Percentiles rank a stretch among this genome's conserved stretches.
These are phyloP conservation scores for Ramphastos sulfuratus DNA, from an alignment of 2,113 vertebrate genomes.

Conservation along the genomic window DNA sequence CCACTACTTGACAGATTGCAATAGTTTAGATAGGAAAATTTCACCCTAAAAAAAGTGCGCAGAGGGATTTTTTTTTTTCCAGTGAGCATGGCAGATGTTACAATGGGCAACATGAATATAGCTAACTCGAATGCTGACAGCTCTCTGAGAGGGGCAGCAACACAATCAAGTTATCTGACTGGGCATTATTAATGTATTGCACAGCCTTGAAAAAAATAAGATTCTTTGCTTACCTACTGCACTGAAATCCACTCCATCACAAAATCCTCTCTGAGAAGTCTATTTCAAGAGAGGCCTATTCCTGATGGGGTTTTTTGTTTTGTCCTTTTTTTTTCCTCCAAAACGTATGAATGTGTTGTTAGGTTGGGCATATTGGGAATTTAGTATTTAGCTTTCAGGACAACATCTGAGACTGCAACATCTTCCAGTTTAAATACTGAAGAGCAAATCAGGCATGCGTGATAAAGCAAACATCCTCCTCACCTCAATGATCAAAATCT, in stretches of 20 bases:
- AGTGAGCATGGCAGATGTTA: not conserved
- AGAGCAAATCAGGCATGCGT: not conserved
- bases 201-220: conserved; percentile 55
- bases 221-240: conserved; percentile 43
- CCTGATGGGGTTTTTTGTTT: not conserved
- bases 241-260: conserved; percentile 57
- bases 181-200: conserved; percentile 66
- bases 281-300: conserved; percentile 59
- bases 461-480: not conserved
- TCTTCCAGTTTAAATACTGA: not conserved
- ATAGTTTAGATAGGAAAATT: not conserved
- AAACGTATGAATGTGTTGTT: not conserved
- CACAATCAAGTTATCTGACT: conserved; percentile 65
- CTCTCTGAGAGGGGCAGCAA: conserved; percentile 64
- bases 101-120: not conserved
- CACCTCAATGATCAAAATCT: not conserved
- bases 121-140: conserved; percentile 1
- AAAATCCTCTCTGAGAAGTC: conserved; percentile 36
- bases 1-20: not conserved
- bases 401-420: not conserved
- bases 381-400: conserved; percentile 24
- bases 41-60: not conserved
- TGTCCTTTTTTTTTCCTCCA: not conserved
- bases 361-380: conserved; percentile 30
- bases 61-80: not conserved